Percentiles rank a stretch among this genome's conserved stretches.
phyloP scores from a whole-genome alignment of 2,888 invertebrate genomes.

The Eristalis tenax region DNA sequence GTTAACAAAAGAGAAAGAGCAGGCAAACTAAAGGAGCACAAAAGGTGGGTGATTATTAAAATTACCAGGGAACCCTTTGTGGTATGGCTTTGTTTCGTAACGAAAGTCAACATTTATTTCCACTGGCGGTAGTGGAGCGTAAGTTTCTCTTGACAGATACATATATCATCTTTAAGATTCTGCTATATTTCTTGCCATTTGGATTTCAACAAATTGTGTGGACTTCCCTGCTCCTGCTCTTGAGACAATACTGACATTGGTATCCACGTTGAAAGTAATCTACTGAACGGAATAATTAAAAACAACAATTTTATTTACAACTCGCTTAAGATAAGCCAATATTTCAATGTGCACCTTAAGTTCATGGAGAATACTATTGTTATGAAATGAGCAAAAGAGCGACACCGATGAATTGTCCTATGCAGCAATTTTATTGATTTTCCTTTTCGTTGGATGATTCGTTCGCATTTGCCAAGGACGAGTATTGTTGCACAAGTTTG shows the following conservation, averaged over 20 bases:
- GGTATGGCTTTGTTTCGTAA: slow-evolving; percentile 8
- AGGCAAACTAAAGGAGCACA: neutral
- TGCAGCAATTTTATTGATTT: slow-evolving; percentile 37
- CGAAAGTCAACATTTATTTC: slow-evolving; percentile 51
- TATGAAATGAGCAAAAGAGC: neutral
- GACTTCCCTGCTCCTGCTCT: too few relatives aligned
- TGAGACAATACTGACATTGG: neutral
- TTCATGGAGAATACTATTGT: slow-evolving; percentile 4
- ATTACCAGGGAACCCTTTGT: slow-evolving; percentile 32
- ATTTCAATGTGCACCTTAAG: slow-evolving; percentile 11
- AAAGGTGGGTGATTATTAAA: slow-evolving; percentile 56
- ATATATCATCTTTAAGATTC: neutral
- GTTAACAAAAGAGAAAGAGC: slow-evolving; percentile 23
- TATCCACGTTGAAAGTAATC: slow-evolving; percentile 11
- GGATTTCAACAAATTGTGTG: neutral
- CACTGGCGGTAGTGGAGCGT: slow-evolving; percentile 11
- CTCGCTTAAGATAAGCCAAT: neutral
- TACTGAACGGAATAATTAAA: slow-evolving; percentile 20
- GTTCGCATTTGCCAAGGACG: neutral
- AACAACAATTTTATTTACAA: neutral
- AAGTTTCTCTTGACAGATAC: slow-evolving; percentile 24
- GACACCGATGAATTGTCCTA: neutral
- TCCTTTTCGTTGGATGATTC: slow-evolving; percentile 2
- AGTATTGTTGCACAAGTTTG: neutral
- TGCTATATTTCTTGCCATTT: neutral